A percentile compares a stretch with the other conserved stretches of the same genome.
Conservation (phyloP, 2,797 vertebrate species). For the Bucorvus abyssinicus region DNA sequence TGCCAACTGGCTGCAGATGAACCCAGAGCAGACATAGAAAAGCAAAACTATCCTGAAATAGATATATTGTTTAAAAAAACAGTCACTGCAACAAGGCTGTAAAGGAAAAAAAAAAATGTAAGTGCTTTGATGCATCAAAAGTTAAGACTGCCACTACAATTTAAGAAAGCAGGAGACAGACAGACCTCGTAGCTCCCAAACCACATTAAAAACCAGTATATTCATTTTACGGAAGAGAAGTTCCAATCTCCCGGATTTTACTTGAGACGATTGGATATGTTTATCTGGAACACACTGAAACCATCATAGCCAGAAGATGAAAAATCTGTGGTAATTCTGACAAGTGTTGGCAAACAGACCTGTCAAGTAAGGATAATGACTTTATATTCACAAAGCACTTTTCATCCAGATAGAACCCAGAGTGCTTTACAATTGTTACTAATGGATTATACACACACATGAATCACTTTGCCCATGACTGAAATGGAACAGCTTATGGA, state of each 20-base stretch:
- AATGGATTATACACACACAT: conserved; percentile 69
- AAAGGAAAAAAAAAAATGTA: not conserved
- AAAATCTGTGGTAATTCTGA: conserved; percentile 55
- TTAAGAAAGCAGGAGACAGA: conserved; percentile 34
- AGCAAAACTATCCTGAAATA: not conserved
- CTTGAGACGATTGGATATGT: not conserved
- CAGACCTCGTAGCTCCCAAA: not conserved
- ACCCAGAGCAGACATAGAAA: not conserved
- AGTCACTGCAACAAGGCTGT: not conserved
- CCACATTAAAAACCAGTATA: not conserved
- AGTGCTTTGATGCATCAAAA: not conserved
- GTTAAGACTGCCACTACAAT: not conserved
- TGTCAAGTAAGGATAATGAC: conserved; percentile 59
- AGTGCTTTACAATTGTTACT: conserved; percentile 60
- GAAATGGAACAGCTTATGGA: conserved; percentile 58
- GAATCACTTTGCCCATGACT: conserved; percentile 65
- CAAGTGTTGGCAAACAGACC: conserved; percentile 59
- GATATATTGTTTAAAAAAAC: not conserved
- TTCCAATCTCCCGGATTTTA: not conserved
- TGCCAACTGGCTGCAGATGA: conserved; percentile 45
- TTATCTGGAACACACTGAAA: conserved; percentile 43
- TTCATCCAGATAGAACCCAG: conserved; percentile 52
- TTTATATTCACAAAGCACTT: conserved; percentile 59
- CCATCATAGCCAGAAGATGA: conserved; percentile 34
- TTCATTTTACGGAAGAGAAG: not conserved